These are phyloP conservation scores for Psophia crepitans DNA, from an alignment of 2,113 vertebrate species.

Conservation along the genomic window DNA sequence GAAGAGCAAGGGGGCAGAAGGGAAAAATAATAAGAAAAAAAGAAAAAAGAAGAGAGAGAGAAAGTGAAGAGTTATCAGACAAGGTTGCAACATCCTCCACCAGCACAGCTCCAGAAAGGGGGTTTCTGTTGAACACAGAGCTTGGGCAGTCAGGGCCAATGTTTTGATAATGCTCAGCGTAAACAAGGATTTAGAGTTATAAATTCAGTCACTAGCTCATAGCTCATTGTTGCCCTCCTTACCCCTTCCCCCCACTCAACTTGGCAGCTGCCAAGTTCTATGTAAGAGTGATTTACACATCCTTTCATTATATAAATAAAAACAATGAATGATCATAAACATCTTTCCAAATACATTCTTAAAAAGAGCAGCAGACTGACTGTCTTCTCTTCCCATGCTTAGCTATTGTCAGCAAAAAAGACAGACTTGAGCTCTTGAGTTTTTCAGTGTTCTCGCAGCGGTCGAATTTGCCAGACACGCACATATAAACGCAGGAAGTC, in stretches of 20 bases:
- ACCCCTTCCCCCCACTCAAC: not conserved
- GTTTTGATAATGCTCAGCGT: not conserved
- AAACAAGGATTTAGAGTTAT: not conserved
- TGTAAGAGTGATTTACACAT: not conserved
- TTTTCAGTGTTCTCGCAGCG: not conserved
- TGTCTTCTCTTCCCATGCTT: not conserved
- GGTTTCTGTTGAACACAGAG: not conserved
- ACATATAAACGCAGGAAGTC: not conserved
- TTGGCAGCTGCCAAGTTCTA: not conserved
- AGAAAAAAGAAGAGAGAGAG: too few relatives aligned
- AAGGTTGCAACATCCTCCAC: not conserved
- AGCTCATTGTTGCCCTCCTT: not conserved
- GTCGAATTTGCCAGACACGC: not conserved
- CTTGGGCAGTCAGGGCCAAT: not conserved
- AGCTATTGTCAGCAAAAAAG: not conserved
- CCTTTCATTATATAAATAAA: not conserved
- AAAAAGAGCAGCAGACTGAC: not conserved
- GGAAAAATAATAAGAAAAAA: not conserved
- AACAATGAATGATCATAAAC: not conserved
- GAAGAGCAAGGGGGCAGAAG: accelerated
- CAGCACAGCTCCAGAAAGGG: not conserved
- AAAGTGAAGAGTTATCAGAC: not conserved
- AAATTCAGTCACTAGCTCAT: not conserved
- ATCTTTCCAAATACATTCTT: not conserved
- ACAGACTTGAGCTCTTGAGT: not conserved